A percentile compares a stretch with the other conserved stretches of the same genome.
Conservation (phyloP, 2,797 vertebrate genomes). For the Silurus lanzhouensis region DNA sequence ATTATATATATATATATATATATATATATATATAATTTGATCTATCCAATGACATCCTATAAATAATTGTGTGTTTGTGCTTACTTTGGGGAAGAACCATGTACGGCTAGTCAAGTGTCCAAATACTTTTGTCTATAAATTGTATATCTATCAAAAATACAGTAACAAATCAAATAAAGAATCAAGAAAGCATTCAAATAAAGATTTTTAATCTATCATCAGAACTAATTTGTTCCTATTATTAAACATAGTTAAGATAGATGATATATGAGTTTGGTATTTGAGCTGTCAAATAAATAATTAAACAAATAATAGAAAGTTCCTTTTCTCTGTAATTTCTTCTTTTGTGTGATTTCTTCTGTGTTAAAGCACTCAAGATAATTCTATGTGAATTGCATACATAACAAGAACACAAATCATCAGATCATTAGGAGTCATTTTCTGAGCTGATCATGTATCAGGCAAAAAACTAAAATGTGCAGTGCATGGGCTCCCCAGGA, state of each 20-base stretch:
- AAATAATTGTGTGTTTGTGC: no score
- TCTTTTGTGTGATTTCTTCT: not conserved
- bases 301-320: not conserved
- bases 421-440: not conserved
- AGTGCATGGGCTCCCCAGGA: conserved; percentile 7
- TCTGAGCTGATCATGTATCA: not conserved
- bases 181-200: not conserved
- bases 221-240: not conserved
- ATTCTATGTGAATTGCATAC: not conserved
- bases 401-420: not conserved
- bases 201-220: not conserved
- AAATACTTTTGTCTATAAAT: not conserved
- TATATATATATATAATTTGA: no score
- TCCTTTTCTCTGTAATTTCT: not conserved
- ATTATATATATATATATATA: no score
- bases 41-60: no score
- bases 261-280: not conserved
- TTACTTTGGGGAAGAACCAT: no score
- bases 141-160: not conserved
- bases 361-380: not conserved
- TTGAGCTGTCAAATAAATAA: not conserved
- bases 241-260: not conserved
- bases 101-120: no score
- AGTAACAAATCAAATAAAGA: not conserved
- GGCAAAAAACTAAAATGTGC: not conserved